Evolutionary conservation across 2,113 vertebrate genomes (phyloP).

Genomic region (Micromys minutus): DNA sequence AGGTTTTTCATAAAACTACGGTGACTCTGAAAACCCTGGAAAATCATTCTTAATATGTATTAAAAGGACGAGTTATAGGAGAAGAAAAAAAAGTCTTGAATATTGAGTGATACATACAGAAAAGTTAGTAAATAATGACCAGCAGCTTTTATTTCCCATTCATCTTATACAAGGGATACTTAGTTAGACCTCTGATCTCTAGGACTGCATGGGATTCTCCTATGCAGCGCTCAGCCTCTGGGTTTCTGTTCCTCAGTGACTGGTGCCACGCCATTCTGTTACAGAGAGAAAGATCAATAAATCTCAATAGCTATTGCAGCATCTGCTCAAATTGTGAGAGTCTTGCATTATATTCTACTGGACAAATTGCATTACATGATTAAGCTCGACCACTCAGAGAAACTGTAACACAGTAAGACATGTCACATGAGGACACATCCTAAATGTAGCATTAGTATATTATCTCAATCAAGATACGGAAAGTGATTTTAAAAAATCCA

Average conservation of each 20-base stretch:
- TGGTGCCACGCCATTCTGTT: too few species aligned
- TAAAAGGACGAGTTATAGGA: not conserved
- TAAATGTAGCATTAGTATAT: not conserved
- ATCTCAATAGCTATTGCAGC: not conserved
- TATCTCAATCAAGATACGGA: not conserved
- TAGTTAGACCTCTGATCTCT: not conserved
- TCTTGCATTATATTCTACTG: not conserved
- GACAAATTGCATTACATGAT: not conserved
- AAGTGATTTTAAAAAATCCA: not conserved
- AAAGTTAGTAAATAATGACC: not conserved
- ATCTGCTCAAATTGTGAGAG: not conserved
- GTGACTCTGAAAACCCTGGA: not conserved
- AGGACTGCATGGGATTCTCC: not conserved
- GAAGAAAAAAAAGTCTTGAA: not conserved
- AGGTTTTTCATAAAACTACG: not conserved
- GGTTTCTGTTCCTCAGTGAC: accelerated
- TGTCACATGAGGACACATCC: too few species aligned
- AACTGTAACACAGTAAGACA: not conserved
- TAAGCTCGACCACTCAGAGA: not conserved
- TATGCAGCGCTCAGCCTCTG: not conserved
- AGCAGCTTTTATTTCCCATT: not conserved
- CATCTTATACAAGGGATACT: accelerated
- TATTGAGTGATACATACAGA: not conserved
- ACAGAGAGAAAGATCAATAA: not conserved
- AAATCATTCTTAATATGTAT: not conserved